These are phyloP conservation scores for Marmota monax DNA, from an alignment of 2,113 vertebrate species.

Conservation along the genomic window DNA sequence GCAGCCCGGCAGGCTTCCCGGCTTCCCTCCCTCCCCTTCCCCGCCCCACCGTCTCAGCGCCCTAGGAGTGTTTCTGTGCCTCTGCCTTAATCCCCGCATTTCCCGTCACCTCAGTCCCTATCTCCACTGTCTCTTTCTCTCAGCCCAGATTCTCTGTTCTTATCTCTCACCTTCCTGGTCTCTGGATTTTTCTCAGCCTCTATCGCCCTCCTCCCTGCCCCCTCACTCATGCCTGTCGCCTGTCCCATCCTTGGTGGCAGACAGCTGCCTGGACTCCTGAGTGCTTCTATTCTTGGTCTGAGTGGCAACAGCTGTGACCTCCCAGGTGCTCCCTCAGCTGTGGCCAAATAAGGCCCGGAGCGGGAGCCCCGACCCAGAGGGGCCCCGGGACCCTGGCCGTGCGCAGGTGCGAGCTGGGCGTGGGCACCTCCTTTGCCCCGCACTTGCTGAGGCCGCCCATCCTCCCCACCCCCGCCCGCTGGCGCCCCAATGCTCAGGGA, in stretches of 20 bases:
- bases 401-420: neutral
- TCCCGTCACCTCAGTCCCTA: too few relatives aligned
- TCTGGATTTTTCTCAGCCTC: neutral
- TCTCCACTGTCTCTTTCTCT: neutral
- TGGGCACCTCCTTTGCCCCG: neutral
- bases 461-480: neutral
- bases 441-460: accelerated
- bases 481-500: too few relatives aligned
- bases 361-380: too few relatives aligned
- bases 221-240: neutral
- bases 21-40: too few relatives aligned
- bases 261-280: conserved; percentile 54
- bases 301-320: neutral
- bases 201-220: neutral
- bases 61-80: too few relatives aligned
- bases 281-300: conserved; percentile 72
- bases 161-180: too few relatives aligned
- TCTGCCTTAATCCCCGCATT: too few relatives aligned
- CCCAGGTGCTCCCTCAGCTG: conserved; percentile 14
- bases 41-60: too few relatives aligned
- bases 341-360: conserved; percentile 71
- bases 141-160: neutral
- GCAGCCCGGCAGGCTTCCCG: too few relatives aligned
- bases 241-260: neutral
- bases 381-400: neutral